These are phyloP conservation scores for Chanos chanos DNA, from an alignment of 2,797 vertebrate genomes.

Conservation along the genomic window DNA sequence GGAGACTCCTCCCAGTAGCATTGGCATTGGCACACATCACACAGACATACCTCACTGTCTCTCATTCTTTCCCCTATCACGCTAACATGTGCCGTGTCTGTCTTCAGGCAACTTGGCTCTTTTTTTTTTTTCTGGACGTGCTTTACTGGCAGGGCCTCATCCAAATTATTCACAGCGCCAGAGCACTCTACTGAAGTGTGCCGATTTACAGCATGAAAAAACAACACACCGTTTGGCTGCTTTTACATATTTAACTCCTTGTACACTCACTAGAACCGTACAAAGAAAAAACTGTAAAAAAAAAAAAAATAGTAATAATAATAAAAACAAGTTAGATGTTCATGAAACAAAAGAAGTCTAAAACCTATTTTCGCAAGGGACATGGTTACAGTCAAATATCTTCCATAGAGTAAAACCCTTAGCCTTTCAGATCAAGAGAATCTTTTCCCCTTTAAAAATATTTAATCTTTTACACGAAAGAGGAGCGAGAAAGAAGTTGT, in stretches of 20 bases:
- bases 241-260: not conserved
- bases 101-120: not conserved
- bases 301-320: too few relatives aligned
- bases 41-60: slow-evolving; percentile 23
- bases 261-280: not conserved
- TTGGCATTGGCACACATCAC: not conserved
- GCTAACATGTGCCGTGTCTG: slow-evolving; percentile 13
- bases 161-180: slow-evolving; percentile 8
- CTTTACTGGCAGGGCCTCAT: not conserved
- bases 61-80: slow-evolving; percentile 1
- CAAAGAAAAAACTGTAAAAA: too few relatives aligned
- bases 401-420: too few relatives aligned
- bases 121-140: too few relatives aligned
- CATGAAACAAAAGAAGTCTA: too few relatives aligned
- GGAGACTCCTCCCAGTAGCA: not conserved
- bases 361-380: too few relatives aligned
- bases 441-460: too few relatives aligned
- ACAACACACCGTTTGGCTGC: not conserved
- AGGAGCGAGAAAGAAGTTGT: too few relatives aligned
- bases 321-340: too few relatives aligned
- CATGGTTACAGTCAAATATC: too few relatives aligned
- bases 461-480: too few relatives aligned
- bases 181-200: not conserved
- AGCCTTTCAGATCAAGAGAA: too few relatives aligned
- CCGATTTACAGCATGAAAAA: not conserved